These are phyloP conservation scores for Fringilla coelebs DNA, from an alignment of 2,797 vertebrate genomes.

Conservation along the genomic window DNA sequence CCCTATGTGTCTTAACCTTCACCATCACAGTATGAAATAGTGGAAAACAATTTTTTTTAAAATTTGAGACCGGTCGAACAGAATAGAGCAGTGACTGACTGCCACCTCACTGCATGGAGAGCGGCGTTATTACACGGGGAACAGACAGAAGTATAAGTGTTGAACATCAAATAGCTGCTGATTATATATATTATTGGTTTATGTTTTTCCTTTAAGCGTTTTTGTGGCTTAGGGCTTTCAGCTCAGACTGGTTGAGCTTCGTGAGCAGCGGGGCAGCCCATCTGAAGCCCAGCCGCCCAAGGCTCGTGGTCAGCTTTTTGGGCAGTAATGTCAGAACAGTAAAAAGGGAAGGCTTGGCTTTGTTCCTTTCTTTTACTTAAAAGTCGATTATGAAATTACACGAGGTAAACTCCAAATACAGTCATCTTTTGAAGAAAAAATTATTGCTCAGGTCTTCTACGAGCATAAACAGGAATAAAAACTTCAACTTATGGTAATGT, in stretches of 20 bases:
- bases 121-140: background rate
- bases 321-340: too few relatives aligned
- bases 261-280: background rate
- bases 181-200: background rate
- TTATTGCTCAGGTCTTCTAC: background rate
- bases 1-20: background rate
- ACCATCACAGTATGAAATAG: background rate
- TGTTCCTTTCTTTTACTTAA: background rate
- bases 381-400: background rate
- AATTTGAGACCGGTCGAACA: background rate
- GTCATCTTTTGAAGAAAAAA: background rate
- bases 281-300: background rate
- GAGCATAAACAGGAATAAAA: background rate
- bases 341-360: background rate
- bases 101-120: background rate
- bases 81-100: background rate
- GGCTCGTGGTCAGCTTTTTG: background rate
- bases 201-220: background rate
- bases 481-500: background rate
- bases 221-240: background rate
- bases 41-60: background rate
- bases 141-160: background rate
- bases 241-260: background rate
- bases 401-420: background rate
- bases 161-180: background rate